Percentiles rank a stretch among this genome's conserved stretches.
phyloP scores from a whole-genome alignment of 2,797 vertebrate genomes.

The Clarias fuscus region DNA sequence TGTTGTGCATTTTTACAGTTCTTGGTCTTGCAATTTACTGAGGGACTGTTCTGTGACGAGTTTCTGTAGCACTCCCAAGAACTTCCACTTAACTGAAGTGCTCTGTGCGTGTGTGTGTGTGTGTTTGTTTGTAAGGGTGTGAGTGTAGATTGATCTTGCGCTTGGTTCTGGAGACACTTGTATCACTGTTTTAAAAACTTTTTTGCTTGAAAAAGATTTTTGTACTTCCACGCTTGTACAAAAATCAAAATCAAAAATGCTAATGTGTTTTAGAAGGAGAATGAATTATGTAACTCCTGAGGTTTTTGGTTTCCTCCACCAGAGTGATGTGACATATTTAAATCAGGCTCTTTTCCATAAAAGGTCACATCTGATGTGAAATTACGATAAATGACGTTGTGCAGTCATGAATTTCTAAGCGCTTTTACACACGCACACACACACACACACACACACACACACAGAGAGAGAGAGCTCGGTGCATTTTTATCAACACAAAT shows the following conservation, averaged over 20 bases:
- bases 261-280: background rate
- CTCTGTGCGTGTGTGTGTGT: background rate
- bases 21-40: background rate
- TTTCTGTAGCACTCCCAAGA: background rate
- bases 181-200: background rate
- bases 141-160: background rate
- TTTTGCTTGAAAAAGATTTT: background rate
- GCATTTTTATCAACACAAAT: background rate
- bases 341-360: slow-evolving; percentile 5
- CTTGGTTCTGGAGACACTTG: background rate
- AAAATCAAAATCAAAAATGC: background rate
- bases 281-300: background rate
- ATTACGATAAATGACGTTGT: too few relatives aligned
- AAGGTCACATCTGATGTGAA: background rate
- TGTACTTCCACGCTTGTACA: background rate
- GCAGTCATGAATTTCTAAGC: background rate
- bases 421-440: background rate
- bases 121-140: too few relatives aligned
- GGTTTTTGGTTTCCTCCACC: background rate
- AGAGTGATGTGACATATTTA: background rate
- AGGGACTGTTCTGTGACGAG: background rate
- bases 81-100: background rate
- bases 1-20: background rate
- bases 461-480: background rate
- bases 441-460: background rate